These are phyloP conservation scores for Echeneis naucrates DNA, from an alignment of 2,797 vertebrate genomes.

Conservation along the genomic window DNA sequence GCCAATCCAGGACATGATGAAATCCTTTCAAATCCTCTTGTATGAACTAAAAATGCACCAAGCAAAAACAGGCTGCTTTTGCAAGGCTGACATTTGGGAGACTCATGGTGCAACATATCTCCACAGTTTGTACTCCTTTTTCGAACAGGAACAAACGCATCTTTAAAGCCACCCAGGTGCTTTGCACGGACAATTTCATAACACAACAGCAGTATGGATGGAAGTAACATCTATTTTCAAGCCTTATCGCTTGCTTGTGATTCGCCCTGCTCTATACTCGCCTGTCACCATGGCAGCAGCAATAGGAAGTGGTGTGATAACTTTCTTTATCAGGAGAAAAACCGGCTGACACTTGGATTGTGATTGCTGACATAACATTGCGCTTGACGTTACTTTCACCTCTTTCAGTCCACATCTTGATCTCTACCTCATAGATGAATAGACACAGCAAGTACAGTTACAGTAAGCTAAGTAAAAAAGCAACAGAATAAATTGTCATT, in stretches of 20 bases:
- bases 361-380: constrained; percentile 64
- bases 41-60: constrained; percentile 11
- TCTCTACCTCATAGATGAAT: constrained; percentile 39
- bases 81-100: constrained; percentile 24
- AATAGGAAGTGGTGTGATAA: constrained; percentile 75
- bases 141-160: neutral
- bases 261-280: constrained; percentile 62
- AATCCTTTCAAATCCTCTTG: constrained; percentile 36
- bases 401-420: constrained; percentile 44
- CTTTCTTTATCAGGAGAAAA: constrained; percentile 68
- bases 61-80: constrained; percentile 3
- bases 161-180: constrained; percentile 6
- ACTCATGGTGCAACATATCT: neutral
- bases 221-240: constrained; percentile 56
- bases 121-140: neutral
- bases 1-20: constrained; percentile 7
- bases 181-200: constrained; percentile 36
- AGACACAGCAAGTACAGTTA: constrained; percentile 35
- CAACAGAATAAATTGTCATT: constrained; percentile 19
- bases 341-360: constrained; percentile 73
- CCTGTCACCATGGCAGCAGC: constrained; percentile 74
- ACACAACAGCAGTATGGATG: constrained; percentile 23
- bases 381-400: constrained; percentile 66
- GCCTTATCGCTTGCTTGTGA: constrained; percentile 60
- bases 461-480: constrained; percentile 32